phyloP scores from a whole-genome alignment of 37 sponge, comb jelly and placozoan species.

The Spongilla lacustris region DNA sequence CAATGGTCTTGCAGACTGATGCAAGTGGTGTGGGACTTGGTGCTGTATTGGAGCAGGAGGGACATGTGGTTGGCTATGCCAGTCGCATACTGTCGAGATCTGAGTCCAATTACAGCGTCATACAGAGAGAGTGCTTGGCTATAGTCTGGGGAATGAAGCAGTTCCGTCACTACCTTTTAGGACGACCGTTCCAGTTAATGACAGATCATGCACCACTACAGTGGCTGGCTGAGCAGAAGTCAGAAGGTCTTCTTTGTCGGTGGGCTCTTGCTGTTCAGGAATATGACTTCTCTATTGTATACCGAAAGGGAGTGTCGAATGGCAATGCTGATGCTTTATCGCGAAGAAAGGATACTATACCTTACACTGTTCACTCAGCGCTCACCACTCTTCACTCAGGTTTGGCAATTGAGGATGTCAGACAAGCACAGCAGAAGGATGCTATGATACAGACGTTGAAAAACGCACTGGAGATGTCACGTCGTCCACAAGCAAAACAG shows the following conservation, averaged over 20 bases:
- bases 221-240: slow-evolving; percentile 10
- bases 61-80: slow-evolving; percentile 43
- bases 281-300: slow-evolving; percentile 32
- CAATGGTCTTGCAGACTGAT: slow-evolving; percentile 45
- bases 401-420: neutral
- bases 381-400: too few species aligned
- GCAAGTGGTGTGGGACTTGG: slow-evolving; percentile 53
- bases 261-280: slow-evolving; percentile 55
- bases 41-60: slow-evolving; percentile 45
- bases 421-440: neutral
- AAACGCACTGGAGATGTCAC: neutral
- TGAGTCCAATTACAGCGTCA: slow-evolving; percentile 50
- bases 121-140: slow-evolving; percentile 32
- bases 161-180: slow-evolving; percentile 49
- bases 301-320: slow-evolving; percentile 33
- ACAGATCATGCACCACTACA: slow-evolving; percentile 46
- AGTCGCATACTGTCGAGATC: slow-evolving; percentile 42
- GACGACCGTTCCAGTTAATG: slow-evolving; percentile 18
- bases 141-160: slow-evolving; percentile 50
- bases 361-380: neutral
- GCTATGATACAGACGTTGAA: neutral
- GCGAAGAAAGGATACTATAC: neutral
- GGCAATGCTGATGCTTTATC: slow-evolving; percentile 44
- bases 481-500: neutral
- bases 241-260: slow-evolving; percentile 44